phyloP scores from a whole-genome alignment of 2,888 invertebrate genomes.

The Hydrotaea cyrtoneurina region DNA sequence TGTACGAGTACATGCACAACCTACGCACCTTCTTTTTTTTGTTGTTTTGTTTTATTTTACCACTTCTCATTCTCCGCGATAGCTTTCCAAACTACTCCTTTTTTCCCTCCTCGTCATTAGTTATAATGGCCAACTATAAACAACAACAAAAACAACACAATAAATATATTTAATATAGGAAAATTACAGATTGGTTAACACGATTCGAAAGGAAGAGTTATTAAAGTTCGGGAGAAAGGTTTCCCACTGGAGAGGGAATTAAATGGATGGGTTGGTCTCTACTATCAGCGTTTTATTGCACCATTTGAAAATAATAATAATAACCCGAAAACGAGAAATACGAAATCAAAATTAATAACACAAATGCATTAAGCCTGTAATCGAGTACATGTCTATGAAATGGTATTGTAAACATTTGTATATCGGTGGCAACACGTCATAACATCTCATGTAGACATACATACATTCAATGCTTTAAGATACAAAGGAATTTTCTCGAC shows the following conservation, averaged over 20 bases:
- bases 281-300: conserved; percentile 29
- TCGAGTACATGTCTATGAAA: too few relatives aligned
- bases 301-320: background rate
- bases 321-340: background rate
- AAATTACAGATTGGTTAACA: conserved; percentile 62
- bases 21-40: conserved; percentile 58
- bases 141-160: conserved; percentile 29
- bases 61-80: background rate
- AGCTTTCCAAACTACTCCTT: conserved; percentile 13
- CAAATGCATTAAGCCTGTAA: background rate
- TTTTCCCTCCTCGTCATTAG: conserved; percentile 42
- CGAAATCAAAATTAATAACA: conserved; percentile 17
- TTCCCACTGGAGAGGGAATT: conserved; percentile 28
- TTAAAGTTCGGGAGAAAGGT: conserved; percentile 52
- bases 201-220: conserved; percentile 59
- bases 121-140: conserved; percentile 49
- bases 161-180: conserved; percentile 45
- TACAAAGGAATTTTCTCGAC: too few relatives aligned
- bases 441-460: too few relatives aligned
- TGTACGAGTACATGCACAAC: conserved; percentile 8
- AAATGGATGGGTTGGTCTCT: conserved; percentile 56
- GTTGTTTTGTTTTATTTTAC: conserved; percentile 29
- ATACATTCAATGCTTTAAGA: too few relatives aligned
- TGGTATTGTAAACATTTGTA: too few relatives aligned
- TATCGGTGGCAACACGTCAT: too few relatives aligned